Conservation (phyloP, 2,113 vertebrate genomes). For the Baryphthengus martii region DNA sequence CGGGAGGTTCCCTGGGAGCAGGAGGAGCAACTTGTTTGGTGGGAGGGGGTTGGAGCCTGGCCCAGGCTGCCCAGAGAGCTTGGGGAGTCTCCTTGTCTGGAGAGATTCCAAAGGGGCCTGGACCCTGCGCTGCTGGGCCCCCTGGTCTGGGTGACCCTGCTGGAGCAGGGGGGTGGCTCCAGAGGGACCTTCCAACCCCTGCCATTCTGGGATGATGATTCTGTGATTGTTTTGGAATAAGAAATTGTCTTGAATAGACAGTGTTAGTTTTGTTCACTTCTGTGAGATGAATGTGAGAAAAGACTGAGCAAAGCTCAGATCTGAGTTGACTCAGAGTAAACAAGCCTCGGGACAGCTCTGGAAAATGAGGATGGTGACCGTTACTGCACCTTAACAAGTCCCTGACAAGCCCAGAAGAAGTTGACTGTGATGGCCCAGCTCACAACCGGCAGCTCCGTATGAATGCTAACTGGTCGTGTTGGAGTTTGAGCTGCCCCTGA, state of each 20-base stretch:
- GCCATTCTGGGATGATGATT: too few relatives aligned
- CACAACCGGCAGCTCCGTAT: not conserved
- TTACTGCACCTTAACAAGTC: not conserved
- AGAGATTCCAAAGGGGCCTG: too few relatives aligned
- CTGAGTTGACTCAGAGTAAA: not conserved
- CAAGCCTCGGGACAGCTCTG: not conserved
- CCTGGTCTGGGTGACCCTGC: too few relatives aligned
- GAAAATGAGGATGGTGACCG: not conserved
- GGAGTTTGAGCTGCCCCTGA: not conserved
- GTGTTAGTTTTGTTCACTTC: not conserved
- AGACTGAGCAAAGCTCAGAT: not conserved
- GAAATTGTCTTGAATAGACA: not conserved
- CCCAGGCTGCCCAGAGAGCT: too few relatives aligned
- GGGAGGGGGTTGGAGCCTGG: too few relatives aligned
- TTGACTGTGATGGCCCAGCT: not conserved
- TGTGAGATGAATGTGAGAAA: not conserved
- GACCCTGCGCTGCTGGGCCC: too few relatives aligned
- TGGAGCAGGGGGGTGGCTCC: too few relatives aligned
- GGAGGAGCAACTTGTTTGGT: too few relatives aligned
- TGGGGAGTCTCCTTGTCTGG: too few relatives aligned
- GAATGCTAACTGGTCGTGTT: not conserved
- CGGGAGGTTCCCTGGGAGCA: too few relatives aligned
- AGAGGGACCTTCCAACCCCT: too few relatives aligned
- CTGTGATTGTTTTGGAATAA: not conserved
- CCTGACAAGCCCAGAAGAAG: not conserved